Conservation (phyloP, 2,888 invertebrate genomes). For the Drosophila neonasuta region DNA sequence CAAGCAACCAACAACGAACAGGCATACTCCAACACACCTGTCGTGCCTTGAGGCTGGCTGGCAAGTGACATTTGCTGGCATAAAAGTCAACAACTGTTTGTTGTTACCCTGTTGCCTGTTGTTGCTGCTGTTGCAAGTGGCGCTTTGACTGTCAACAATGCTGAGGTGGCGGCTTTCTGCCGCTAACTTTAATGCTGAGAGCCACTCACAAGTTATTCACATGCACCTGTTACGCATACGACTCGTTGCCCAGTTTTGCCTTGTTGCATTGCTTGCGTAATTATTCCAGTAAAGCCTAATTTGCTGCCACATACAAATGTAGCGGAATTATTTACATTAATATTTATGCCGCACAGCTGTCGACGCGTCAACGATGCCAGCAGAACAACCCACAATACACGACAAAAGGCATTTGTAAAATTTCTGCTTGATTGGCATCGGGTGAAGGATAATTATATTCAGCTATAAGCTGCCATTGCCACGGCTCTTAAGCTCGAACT, state of each 20-base stretch:
- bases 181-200: conserved; percentile 55
- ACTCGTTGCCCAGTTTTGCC: conserved; percentile 28
- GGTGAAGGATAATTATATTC: conserved; percentile 44
- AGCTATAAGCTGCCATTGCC: conserved; percentile 31
- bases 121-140: conserved; percentile 54
- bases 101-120: conserved; percentile 48
- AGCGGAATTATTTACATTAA: conserved; percentile 31
- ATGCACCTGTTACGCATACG: conserved; percentile 62
- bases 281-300: conserved; percentile 54
- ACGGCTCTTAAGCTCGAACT: conserved; percentile 49
- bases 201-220: conserved; percentile 66
- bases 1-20: conserved; percentile 2
- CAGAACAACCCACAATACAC: conserved; percentile 5
- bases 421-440: conserved; percentile 36
- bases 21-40: conserved; percentile 16
- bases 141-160: conserved; percentile 73
- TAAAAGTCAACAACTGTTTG: conserved; percentile 74
- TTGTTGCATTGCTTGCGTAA: conserved; percentile 28
- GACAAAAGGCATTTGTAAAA: conserved; percentile 12
- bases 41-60: conserved; percentile 53
- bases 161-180: conserved; percentile 41
- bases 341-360: conserved; percentile 31
- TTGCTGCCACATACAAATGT: conserved; percentile 15
- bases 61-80: conserved; percentile 75
- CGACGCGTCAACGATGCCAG: not conserved